These are phyloP conservation scores for Perdita meconis DNA, from an alignment of 2,888 invertebrate species.

Conservation along the genomic window DNA sequence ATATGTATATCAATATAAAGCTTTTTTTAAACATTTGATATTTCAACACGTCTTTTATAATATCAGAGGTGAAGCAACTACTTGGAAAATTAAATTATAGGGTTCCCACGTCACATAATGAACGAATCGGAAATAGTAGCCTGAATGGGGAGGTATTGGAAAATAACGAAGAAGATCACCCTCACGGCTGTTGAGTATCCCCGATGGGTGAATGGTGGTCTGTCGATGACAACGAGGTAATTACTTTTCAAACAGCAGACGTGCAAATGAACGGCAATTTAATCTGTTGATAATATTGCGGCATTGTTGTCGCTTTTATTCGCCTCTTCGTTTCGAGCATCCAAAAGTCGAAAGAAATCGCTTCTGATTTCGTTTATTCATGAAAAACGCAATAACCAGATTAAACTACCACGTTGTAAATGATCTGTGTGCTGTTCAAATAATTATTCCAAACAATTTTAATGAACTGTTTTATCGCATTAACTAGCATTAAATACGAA, in stretches of 20 bases:
- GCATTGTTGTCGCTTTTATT: conserved; percentile 60
- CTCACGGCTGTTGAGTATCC: conserved; percentile 68
- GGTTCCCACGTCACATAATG: too few species aligned
- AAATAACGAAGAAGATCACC: conserved; percentile 76
- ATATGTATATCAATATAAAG: too few species aligned
- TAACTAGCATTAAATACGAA: too few species aligned
- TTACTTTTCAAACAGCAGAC: conserved; percentile 80
- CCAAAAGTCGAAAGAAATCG: conserved; percentile 21
- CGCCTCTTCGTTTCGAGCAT: neutral
- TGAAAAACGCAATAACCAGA: conserved; percentile 9
- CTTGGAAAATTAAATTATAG: too few species aligned
- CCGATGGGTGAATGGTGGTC: conserved; percentile 70
- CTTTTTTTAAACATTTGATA: too few species aligned
- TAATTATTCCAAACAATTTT: too few species aligned
- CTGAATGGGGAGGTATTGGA: conserved; percentile 65
- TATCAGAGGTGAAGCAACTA: too few species aligned
- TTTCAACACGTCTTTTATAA: too few species aligned
- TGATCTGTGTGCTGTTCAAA: too few species aligned
- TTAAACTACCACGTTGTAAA: neutral
- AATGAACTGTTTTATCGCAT: too few species aligned
- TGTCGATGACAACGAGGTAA: conserved; percentile 81
- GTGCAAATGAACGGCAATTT: conserved; percentile 79
- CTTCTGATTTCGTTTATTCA: conserved; percentile 23
- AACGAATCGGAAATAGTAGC: conserved; percentile 63
- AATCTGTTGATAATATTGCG: conserved; percentile 72